phyloP scores from a whole-genome alignment of 2,113 vertebrate genomes.

The Anseranas semipalmata region DNA sequence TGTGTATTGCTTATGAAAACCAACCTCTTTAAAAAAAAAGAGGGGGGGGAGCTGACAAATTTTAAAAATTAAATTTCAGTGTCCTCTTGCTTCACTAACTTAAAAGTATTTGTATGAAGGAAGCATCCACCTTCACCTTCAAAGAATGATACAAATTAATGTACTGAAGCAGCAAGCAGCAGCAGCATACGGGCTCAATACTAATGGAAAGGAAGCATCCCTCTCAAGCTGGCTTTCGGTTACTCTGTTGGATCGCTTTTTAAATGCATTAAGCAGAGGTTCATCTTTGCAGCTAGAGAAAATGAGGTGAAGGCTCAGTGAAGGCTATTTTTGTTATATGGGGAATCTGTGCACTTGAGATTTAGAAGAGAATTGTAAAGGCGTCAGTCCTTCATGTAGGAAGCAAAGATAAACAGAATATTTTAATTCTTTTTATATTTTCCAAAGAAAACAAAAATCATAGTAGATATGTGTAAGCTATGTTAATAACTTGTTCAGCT shows the following conservation, averaged over 20 bases:
- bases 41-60: background rate
- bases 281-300: background rate
- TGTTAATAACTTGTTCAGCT: background rate
- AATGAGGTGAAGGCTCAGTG: background rate
- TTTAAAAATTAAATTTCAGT: background rate
- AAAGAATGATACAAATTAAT: constrained; percentile 4
- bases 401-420: background rate
- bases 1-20: too few species aligned
- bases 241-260: background rate
- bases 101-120: constrained; percentile 22
- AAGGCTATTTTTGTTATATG: background rate
- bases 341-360: background rate
- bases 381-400: background rate
- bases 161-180: background rate
- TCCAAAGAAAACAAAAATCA: background rate
- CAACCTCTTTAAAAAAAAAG: background rate
- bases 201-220: background rate
- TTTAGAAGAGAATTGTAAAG: background rate
- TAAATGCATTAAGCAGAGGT: background rate
- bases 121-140: constrained; percentile 35
- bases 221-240: background rate
- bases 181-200: background rate
- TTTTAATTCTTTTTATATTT: background rate
- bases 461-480: background rate
- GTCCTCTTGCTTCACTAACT: background rate